Evolutionary conservation across 2,888 invertebrate genomes (phyloP).

Genomic region (Oscheius onirici): DNA sequence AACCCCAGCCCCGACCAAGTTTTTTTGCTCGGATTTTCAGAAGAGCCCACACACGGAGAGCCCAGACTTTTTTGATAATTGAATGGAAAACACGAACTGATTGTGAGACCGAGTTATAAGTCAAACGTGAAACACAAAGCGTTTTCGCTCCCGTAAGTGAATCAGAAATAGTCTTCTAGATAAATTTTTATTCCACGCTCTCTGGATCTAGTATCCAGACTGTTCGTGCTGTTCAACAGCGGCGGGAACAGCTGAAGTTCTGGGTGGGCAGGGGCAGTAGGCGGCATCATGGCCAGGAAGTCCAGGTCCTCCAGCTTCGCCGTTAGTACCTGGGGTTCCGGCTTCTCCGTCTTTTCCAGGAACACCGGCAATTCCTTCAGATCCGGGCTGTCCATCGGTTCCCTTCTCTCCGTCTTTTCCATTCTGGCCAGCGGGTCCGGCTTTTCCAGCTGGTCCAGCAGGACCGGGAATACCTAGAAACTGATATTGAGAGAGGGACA

Average conservation of each 20-base stretch:
- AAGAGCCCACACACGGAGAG: too few species aligned
- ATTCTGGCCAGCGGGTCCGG: constrained; percentile 12
- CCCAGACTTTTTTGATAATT: too few species aligned
- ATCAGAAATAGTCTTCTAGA: too few species aligned
- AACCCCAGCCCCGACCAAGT: too few species aligned
- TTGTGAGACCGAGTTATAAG: too few species aligned
- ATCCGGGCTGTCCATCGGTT: constrained; percentile 10
- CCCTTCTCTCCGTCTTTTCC: constrained; percentile 5
- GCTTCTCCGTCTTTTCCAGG: background rate
- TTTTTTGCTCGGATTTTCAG: too few species aligned
- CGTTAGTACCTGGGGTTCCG: background rate
- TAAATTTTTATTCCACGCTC: too few species aligned
- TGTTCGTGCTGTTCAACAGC: constrained; percentile 26
- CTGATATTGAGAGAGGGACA: too few species aligned
- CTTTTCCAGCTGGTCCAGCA: constrained; percentile 8
- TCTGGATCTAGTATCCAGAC: constrained; percentile 1
- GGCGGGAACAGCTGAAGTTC: background rate
- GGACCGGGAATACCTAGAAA: constrained; percentile 14
- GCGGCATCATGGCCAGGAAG: constrained; percentile 20
- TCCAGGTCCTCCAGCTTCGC: background rate
- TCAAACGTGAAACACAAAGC: too few species aligned
- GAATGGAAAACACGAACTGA: too few species aligned
- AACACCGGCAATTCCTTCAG: constrained; percentile 4
- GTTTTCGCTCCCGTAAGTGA: too few species aligned
- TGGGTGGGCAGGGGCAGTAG: constrained; percentile 24